phyloP scores from a whole-genome alignment of 2,797 vertebrate species.

The Darevskia nairensis region DNA sequence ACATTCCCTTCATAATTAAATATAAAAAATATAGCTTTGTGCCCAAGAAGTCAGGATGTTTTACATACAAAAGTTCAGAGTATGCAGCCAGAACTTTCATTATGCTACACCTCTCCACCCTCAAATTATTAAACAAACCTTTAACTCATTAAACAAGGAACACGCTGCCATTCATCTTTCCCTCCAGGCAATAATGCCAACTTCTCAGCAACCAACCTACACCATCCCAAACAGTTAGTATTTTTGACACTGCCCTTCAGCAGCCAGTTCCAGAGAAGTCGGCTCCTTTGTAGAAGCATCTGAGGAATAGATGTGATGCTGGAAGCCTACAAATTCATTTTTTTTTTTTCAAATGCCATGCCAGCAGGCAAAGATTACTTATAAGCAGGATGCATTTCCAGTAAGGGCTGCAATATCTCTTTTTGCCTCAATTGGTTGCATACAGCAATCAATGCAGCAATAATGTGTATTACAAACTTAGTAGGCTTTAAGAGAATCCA shows the following conservation, averaged over 20 bases:
- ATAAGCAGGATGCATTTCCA: not conserved
- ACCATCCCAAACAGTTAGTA: not conserved
- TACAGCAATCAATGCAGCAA: not conserved
- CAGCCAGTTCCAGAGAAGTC: not conserved
- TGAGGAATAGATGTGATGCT: not conserved
- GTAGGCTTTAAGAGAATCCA: not conserved
- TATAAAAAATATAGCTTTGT: not conserved
- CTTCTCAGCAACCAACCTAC: not conserved
- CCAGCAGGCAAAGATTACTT: not conserved
- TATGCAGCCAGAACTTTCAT: not conserved
- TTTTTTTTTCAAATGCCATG: not conserved
- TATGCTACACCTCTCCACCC: not conserved
- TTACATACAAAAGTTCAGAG: not conserved
- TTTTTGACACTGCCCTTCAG: not conserved
- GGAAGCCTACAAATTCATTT: not conserved
- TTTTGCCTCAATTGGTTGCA: not conserved
- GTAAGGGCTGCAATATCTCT: not conserved
- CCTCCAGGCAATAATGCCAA: not conserved
- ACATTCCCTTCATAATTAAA: not conserved
- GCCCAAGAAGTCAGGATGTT: not conserved
- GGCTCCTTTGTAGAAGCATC: not conserved
- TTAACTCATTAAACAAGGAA: not conserved
- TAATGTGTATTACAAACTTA: not conserved
- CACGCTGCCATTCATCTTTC: not conserved
- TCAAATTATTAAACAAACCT: not conserved